Evolutionary conservation across 2,888 invertebrate genomes (phyloP).

Genomic region (Selenia dentaria): DNA sequence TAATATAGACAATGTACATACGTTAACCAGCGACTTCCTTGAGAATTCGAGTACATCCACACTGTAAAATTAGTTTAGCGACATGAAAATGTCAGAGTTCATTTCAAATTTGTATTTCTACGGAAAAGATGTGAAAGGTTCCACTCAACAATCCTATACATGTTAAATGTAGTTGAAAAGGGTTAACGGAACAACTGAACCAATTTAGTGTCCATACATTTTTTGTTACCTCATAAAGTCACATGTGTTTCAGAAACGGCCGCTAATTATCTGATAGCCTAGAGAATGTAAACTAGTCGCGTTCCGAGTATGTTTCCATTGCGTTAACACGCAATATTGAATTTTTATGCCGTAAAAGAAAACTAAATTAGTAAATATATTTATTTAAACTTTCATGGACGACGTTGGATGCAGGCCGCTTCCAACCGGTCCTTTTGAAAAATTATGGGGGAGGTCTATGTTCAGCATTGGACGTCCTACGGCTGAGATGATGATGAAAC

Average conservation of each 20-base stretch:
- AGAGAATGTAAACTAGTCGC: slow-evolving; percentile 1
- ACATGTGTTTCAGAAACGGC: neutral
- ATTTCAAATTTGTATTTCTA: neutral
- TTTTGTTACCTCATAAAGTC: slow-evolving; percentile 16
- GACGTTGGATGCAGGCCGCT: too few relatives aligned
- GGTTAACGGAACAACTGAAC: slow-evolving; percentile 2
- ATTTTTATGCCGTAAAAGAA: too few relatives aligned
- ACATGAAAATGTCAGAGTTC: slow-evolving; percentile 1
- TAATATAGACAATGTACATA: too few relatives aligned
- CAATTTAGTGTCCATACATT: slow-evolving; percentile 16
- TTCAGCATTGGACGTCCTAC: too few relatives aligned
- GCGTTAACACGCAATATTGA: too few relatives aligned
- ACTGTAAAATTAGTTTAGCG: too few relatives aligned
- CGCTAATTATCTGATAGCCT: slow-evolving; percentile 2
- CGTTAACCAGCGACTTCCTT: too few relatives aligned
- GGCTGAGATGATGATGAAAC: too few relatives aligned
- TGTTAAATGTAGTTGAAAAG: slow-evolving; percentile 4
- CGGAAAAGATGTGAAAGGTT: neutral
- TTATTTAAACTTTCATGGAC: too few relatives aligned
- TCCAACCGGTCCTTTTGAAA: too few relatives aligned
- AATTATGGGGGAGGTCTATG: too few relatives aligned
- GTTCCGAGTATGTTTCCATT: neutral
- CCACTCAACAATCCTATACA: slow-evolving; percentile 4
- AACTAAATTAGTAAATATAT: too few relatives aligned
- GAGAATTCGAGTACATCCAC: neutral